These are phyloP conservation scores for Drosophila chauvacae DNA, from an alignment of 1,140 invertebrate genomes.

Conservation along the genomic window DNA sequence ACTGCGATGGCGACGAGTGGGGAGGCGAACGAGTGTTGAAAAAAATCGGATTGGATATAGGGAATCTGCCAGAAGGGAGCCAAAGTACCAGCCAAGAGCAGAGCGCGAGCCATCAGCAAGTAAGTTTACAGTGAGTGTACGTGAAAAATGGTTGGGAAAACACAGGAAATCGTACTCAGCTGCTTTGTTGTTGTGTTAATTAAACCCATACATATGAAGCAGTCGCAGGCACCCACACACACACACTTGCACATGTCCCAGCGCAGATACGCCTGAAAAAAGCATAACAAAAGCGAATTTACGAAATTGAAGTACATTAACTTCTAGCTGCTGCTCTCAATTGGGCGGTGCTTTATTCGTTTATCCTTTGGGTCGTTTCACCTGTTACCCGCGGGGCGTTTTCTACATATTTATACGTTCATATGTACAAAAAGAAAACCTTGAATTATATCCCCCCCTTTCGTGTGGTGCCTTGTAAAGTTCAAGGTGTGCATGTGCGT, in stretches of 20 bases:
- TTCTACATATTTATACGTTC: not conserved
- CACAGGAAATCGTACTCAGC: constrained; percentile 41
- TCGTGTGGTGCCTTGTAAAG: constrained; percentile 61
- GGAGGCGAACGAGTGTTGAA: constrained; percentile 45
- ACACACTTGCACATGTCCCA: constrained; percentile 4
- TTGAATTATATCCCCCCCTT: constrained; percentile 33
- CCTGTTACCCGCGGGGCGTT: constrained; percentile 47
- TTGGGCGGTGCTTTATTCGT: constrained; percentile 6
- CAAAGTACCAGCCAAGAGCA: constrained; percentile 19
- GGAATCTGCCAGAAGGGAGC: constrained; percentile 18
- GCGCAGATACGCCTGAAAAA: constrained; percentile 42
- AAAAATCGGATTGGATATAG: constrained; percentile 28
- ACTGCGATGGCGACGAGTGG: constrained; percentile 54
- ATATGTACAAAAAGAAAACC: constrained; percentile 40
- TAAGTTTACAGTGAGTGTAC: constrained; percentile 48
- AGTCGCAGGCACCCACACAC: constrained; percentile 6
- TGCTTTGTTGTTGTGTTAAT: constrained; percentile 70
- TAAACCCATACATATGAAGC: constrained; percentile 33
- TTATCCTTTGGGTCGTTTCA: constrained; percentile 32
- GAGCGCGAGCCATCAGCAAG: constrained; percentile 26
- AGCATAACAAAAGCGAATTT: constrained; percentile 68
- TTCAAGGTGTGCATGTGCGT: constrained; percentile 58
- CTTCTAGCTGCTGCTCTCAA: constrained; percentile 28
- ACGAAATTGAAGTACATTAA: constrained; percentile 47
- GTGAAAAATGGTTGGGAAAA: constrained; percentile 21